Evolutionary conservation across 2,113 vertebrate species (phyloP), one percentile per base, ranked within the genome.

Genomic region (Lophochroa leadbeateri): DNA sequence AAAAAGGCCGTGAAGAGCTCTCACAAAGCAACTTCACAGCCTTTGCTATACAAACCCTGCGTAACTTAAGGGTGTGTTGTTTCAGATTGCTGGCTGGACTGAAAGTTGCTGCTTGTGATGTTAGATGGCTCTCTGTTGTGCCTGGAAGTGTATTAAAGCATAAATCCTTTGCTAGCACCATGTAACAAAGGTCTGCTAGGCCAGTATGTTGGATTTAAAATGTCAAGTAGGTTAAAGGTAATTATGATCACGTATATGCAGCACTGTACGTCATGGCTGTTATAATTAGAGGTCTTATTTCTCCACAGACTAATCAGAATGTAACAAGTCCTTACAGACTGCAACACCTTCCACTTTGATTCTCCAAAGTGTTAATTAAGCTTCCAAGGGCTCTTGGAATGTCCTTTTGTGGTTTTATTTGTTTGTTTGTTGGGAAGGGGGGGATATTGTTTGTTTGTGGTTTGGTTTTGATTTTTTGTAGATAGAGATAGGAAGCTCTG

Each of bases 391-490:
- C 29, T 83, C 21, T 41, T 27, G 14, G 16, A 28, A 58, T 43
- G 25, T 67, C 28, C 3, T 46, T 60, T 29, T 17, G 7, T 21
- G 12, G 4, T 25, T 46, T 82, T 35, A 6, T 1, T 24, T 1
- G 44, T 17, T 28, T 52, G 46, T 28, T 9, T 1, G 6, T 1
- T 5, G 50, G 9, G 46, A 15, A 7, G 17, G 2, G 12, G 21
- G 9, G 8, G 15, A 23, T 57, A 4, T 14, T 55, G 2, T 78
- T 70, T 85, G 43, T 5, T 10, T 69, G 13, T 47, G 5, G 2
- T 37, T 88, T 86, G 33, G 28, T 35, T 74, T 84, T 18, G 24
- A 9, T 28, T 65, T 43, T 65, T 57, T 52, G 16, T 61, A 61
- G 82, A 31, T 14, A 52, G 37, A 33, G 20, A 7, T 68, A 75